These are phyloP conservation scores for Tapera naevia DNA, from an alignment of 2,797 vertebrate genomes.

Conservation along the genomic window DNA sequence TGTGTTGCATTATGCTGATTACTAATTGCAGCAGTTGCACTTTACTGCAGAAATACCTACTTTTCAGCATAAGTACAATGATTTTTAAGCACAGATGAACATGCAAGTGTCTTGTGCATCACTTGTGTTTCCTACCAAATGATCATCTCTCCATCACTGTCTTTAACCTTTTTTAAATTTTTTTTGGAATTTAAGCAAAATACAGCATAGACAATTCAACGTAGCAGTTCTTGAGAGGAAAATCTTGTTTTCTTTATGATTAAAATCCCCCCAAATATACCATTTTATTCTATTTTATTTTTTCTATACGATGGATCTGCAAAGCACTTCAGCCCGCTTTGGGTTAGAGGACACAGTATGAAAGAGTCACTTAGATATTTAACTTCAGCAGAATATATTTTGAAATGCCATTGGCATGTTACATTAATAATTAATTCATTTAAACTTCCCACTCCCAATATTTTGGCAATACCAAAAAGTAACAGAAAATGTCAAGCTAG, in stretches of 20 bases:
- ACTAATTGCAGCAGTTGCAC: not conserved
- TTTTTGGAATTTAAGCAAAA: not conserved
- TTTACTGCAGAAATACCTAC: not conserved
- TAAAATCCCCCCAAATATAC: rapidly evolving
- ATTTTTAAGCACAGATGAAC: not conserved
- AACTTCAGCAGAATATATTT: not conserved
- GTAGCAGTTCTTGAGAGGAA: not conserved
- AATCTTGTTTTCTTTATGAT: not conserved
- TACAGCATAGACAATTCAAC: not conserved
- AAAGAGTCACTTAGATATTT: not conserved
- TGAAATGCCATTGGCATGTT: not conserved
- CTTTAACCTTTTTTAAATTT: not conserved
- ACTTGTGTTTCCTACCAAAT: not conserved
- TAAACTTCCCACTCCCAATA: not conserved
- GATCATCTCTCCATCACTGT: not conserved
- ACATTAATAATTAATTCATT: not conserved
- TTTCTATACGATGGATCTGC: not conserved
- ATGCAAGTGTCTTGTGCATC: not conserved
- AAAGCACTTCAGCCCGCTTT: not conserved
- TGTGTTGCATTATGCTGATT: not conserved
- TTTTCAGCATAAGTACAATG: not conserved
- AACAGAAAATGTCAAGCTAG: not conserved
- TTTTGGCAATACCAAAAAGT: not conserved
- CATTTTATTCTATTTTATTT: not conserved
- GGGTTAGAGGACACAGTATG: not conserved